phyloP scores from a whole-genome alignment of 2,888 invertebrate species.

The Dicyrtoma fusca region DNA sequence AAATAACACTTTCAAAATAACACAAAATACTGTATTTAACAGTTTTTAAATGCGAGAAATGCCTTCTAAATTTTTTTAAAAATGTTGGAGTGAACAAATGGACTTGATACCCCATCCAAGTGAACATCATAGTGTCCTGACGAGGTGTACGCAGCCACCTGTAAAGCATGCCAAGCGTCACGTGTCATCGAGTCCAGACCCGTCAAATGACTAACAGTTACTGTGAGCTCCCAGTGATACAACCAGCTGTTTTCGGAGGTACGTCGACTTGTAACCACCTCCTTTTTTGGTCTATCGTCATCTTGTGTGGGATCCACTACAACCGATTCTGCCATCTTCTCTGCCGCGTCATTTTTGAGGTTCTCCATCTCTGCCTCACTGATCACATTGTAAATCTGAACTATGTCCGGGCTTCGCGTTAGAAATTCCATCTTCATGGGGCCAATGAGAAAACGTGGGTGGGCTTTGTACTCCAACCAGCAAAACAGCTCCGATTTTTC shows the following conservation, averaged over 20 bases:
- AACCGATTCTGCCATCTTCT: too few species aligned
- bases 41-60: too few species aligned
- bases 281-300: too few species aligned
- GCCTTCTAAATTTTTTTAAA: too few species aligned
- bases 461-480: conserved; percentile 38
- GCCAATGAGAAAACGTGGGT: conserved; percentile 36
- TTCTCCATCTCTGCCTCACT: conserved; percentile 1
- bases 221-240: neutral
- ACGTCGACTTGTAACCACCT: too few species aligned
- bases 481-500: conserved; percentile 35
- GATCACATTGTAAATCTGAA: conserved; percentile 40
- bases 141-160: conserved; percentile 17
- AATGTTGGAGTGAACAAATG: too few species aligned
- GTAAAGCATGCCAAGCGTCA: neutral
- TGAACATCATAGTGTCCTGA: neutral
- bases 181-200: neutral
- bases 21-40: too few species aligned
- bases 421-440: conserved; percentile 41
- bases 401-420: conserved; percentile 21
- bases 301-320: too few species aligned
- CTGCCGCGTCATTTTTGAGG: neutral
- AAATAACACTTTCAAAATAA: too few species aligned
- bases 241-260: too few species aligned
- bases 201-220: neutral
- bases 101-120: too few species aligned